Evolutionary conservation across 2,113 vertebrate species (phyloP).

Genomic region (Vireo altiloquus): DNA sequence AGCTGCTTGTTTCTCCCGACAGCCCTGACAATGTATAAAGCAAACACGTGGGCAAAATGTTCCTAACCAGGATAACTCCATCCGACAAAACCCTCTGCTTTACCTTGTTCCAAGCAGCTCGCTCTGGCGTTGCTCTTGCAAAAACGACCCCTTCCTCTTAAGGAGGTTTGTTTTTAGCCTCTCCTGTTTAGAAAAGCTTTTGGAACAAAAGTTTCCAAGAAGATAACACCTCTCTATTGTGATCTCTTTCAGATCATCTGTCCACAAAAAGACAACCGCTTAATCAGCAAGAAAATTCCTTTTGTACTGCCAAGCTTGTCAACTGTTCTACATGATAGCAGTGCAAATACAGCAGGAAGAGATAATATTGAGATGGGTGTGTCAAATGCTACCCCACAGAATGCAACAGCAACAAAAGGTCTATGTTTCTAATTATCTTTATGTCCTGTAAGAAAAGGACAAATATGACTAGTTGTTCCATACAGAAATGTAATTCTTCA

Average conservation of each 20-base stretch:
- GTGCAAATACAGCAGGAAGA: neutral
- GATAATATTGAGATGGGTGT: neutral
- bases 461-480: neutral
- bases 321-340: neutral
- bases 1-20: neutral
- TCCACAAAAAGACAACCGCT: neutral
- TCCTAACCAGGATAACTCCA: neutral
- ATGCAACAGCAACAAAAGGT: conserved; percentile 11
- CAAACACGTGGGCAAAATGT: neutral
- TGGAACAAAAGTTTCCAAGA: neutral
- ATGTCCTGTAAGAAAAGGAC: neutral
- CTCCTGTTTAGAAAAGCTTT: neutral
- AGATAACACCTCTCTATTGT: neutral
- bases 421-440: neutral
- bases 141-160: neutral
- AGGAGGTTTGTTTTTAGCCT: neutral
- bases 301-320: neutral
- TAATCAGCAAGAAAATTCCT: conserved; percentile 36
- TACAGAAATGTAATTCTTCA: neutral
- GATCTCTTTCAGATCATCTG: conserved; percentile 7
- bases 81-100: neutral
- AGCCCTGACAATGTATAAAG: neutral
- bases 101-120: neutral
- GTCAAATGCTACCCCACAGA: neutral
- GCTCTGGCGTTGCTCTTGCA: neutral